Percentiles rank a stretch among this genome's conserved stretches.
Conservation (phyloP, 2,888 invertebrate genomes). For the Cheilosia scutellata region DNA sequence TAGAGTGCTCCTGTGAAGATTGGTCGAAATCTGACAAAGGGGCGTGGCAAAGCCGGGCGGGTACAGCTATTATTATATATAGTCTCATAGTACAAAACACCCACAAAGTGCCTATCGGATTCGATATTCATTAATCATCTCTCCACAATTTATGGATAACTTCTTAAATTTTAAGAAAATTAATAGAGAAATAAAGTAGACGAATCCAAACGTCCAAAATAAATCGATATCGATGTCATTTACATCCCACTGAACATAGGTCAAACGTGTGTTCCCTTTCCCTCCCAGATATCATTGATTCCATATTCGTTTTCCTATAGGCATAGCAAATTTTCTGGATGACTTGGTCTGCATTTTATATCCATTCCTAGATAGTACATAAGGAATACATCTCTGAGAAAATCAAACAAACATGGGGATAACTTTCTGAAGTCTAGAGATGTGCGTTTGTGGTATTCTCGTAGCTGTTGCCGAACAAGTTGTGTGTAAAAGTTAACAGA, state of each 20-base stretch:
- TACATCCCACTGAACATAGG: constrained; percentile 7
- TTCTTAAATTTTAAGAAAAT: background rate
- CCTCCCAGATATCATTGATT: constrained; percentile 4
- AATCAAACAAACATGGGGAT: too few species aligned
- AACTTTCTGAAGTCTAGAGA: too few species aligned
- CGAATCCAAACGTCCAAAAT: background rate
- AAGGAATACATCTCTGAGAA: too few species aligned
- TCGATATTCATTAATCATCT: too few species aligned
- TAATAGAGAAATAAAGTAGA: background rate
- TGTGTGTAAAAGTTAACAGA: background rate
- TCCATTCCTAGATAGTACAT: background rate
- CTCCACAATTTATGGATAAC: too few species aligned
- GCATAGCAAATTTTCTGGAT: background rate
- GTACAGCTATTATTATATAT: too few species aligned
- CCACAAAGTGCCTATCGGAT: too few species aligned
- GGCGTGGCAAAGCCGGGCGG: too few species aligned
- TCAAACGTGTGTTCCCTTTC: background rate
- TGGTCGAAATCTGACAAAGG: too few species aligned
- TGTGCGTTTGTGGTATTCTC: background rate
- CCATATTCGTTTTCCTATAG: constrained; percentile 19
- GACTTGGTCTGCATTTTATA: background rate
- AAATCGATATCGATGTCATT: constrained; percentile 10
- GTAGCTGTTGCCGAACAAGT: background rate
- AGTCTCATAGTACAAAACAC: too few species aligned
- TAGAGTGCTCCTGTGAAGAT: too few species aligned